A percentile compares a stretch with the other conserved stretches of the same genome.
Conservation (phyloP, 1,140 invertebrate genomes). For the Brachionus rubens region DNA sequence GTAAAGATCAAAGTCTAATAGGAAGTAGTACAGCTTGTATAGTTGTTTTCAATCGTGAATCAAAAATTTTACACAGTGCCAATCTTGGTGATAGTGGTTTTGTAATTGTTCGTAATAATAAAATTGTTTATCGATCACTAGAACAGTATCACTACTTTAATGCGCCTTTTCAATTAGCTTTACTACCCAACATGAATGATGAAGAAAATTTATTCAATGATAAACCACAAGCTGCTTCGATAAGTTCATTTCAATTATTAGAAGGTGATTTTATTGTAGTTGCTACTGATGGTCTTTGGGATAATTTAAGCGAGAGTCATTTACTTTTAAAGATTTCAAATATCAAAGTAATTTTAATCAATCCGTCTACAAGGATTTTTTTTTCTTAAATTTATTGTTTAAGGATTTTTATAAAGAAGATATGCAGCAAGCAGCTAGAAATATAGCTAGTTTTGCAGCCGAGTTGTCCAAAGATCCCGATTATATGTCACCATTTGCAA, state of each 20-base stretch:
- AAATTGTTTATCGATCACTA: conserved; percentile 82
- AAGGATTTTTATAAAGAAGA: conserved; percentile 57
- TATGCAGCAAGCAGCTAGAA: conserved; percentile 83
- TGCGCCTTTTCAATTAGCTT: conserved; percentile 89
- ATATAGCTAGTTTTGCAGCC: conserved; percentile 87
- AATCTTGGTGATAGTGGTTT: conserved; percentile 98
- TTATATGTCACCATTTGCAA: conserved; percentile 91
- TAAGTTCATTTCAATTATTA: conserved; percentile 81
- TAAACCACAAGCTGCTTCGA: conserved; percentile 82
- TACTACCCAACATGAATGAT: conserved; percentile 74
- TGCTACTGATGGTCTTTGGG: conserved; percentile 95
- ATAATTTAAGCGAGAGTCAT: conserved; percentile 87
- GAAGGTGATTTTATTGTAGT: conserved; percentile 91
- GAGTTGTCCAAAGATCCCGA: conserved; percentile 85
- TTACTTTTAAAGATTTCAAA: conserved; percentile 75
- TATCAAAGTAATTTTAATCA: conserved; percentile 57
- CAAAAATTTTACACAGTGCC: conserved; percentile 82
- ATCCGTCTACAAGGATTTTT: too few relatives aligned
- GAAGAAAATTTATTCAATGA: conserved; percentile 63
- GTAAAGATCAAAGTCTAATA: conserved; percentile 66
- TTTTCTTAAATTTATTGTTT: too few relatives aligned
- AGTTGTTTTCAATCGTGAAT: conserved; percentile 82
- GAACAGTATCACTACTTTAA: conserved; percentile 99
- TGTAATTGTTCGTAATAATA: conserved; percentile 71
- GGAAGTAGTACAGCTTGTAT: conserved; percentile 96